These are phyloP conservation scores for Pissodes strobi DNA, from an alignment of 1,140 invertebrate genomes.

Conservation along the genomic window DNA sequence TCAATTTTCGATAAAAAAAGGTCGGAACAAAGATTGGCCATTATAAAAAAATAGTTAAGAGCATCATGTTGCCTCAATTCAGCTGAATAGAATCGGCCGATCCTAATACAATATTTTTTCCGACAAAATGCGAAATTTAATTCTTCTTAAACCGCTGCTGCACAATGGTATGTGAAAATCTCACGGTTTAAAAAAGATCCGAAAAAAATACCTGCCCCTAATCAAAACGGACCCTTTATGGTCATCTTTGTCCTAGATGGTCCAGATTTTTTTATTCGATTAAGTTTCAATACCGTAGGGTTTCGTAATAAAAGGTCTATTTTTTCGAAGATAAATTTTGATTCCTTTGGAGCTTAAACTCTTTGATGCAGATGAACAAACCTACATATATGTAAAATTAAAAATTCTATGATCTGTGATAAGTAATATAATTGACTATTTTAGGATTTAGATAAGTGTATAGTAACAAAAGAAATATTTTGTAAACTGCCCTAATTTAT, in stretches of 20 bases:
- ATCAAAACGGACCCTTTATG: constrained; percentile 31
- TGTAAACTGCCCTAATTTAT: too few relatives aligned
- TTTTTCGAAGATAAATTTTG: too few relatives aligned
- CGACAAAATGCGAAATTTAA: constrained; percentile 28
- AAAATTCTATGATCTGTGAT: too few relatives aligned
- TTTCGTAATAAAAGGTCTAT: too few relatives aligned
- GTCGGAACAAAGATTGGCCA: too few relatives aligned
- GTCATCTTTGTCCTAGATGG: constrained; percentile 28
- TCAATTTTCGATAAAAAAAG: too few relatives aligned
- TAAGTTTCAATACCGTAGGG: constrained; percentile 12
- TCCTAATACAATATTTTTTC: constrained; percentile 22
- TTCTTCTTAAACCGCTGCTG: constrained; percentile 23
- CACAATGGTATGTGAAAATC: constrained; percentile 23
- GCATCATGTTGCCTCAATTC: constrained; percentile 20
- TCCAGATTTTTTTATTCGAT: constrained; percentile 33
- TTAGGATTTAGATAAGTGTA: too few relatives aligned
- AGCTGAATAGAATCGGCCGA: constrained; percentile 8
- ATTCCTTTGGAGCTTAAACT: too few relatives aligned
- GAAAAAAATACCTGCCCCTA: constrained; percentile 30
- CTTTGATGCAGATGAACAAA: too few relatives aligned
- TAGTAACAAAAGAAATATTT: too few relatives aligned
- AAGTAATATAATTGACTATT: too few relatives aligned
- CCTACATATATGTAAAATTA: too few relatives aligned
- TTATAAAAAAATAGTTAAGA: constrained; percentile 16
- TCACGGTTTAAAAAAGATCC: constrained; percentile 28